Conservation (phyloP, 1,140 invertebrate genomes). For the Olivierus martensii region DNA sequence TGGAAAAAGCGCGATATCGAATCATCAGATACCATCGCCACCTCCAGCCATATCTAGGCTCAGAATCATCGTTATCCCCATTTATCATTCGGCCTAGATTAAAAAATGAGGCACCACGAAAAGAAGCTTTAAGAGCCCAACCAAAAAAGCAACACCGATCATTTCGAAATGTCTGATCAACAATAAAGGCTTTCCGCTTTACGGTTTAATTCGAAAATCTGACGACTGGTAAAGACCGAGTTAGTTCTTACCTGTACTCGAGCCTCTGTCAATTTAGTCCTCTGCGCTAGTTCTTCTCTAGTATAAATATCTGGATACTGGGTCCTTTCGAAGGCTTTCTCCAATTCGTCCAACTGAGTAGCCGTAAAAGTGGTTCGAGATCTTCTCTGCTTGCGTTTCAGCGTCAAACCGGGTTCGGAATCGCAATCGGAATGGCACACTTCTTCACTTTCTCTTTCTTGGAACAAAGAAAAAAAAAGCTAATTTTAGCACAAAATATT, state of each 20-base stretch:
- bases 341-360: constrained; percentile 73
- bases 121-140: too few relatives aligned
- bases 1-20: too few relatives aligned
- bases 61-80: too few relatives aligned
- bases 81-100: too few relatives aligned
- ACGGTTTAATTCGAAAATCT: neutral
- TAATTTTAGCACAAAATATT: too few relatives aligned
- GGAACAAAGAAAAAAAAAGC: too few relatives aligned
- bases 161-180: too few relatives aligned
- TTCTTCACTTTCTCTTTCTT: neutral
- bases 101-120: too few relatives aligned
- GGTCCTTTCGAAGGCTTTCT: constrained; percentile 74
- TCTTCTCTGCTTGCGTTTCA: constrained; percentile 67
- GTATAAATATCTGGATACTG: constrained; percentile 51
- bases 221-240: neutral
- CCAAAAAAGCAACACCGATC: too few relatives aligned
- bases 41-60: too few relatives aligned
- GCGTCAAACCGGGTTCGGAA: constrained; percentile 61
- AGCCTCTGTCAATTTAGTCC: constrained; percentile 26
- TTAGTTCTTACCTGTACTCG: constrained; percentile 27
- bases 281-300: constrained; percentile 27
- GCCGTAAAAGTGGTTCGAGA: constrained; percentile 75
- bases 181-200: neutral
- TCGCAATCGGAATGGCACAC: constrained; percentile 46
- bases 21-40: too few relatives aligned